These are phyloP conservation scores for Perccottus glenii DNA, from an alignment of 2,113 vertebrate genomes.

Conservation along the genomic window DNA sequence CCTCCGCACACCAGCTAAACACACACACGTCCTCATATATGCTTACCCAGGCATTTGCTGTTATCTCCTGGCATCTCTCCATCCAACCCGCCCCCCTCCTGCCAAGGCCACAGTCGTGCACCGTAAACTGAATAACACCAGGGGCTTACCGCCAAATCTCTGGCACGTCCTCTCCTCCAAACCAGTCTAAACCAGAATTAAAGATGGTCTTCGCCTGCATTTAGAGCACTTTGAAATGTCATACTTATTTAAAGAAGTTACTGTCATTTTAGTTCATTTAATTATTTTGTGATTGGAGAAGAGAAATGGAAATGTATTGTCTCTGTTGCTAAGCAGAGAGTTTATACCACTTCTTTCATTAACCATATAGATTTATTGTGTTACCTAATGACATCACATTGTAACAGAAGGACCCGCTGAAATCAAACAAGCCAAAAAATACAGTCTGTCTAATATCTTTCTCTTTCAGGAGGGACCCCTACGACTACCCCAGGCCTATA, in stretches of 20 bases:
- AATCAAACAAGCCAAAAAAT: too few relatives aligned
- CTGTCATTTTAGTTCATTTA: too few relatives aligned
- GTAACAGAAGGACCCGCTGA: too few relatives aligned
- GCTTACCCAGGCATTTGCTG: conserved; percentile 66
- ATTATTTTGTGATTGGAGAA: too few relatives aligned
- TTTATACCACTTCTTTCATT: too few relatives aligned
- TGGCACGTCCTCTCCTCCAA: conserved; percentile 29
- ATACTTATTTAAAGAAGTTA: too few relatives aligned
- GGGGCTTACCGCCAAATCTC: conserved; percentile 43
- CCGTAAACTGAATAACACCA: conserved; percentile 56
- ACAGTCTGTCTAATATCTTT: not conserved
- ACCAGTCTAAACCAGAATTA: conserved; percentile 54
- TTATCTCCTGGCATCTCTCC: conserved; percentile 75
- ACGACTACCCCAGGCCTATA: conserved; percentile 60
- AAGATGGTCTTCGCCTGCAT: conserved; percentile 4
- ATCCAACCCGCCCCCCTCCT: conserved; percentile 51
- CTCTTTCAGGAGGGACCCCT: conserved; percentile 68
- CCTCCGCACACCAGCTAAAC: conserved; percentile 54
- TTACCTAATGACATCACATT: too few relatives aligned
- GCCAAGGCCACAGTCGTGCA: conserved; percentile 56
- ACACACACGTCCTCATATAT: conserved; percentile 63
- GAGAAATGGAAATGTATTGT: too few relatives aligned
- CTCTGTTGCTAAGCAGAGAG: too few relatives aligned
- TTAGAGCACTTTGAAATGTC: too few relatives aligned
- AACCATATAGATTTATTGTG: too few relatives aligned